These are phyloP conservation scores for Danio albolineatus DNA, from an alignment of 2,797 vertebrate species.

Conservation along the genomic window DNA sequence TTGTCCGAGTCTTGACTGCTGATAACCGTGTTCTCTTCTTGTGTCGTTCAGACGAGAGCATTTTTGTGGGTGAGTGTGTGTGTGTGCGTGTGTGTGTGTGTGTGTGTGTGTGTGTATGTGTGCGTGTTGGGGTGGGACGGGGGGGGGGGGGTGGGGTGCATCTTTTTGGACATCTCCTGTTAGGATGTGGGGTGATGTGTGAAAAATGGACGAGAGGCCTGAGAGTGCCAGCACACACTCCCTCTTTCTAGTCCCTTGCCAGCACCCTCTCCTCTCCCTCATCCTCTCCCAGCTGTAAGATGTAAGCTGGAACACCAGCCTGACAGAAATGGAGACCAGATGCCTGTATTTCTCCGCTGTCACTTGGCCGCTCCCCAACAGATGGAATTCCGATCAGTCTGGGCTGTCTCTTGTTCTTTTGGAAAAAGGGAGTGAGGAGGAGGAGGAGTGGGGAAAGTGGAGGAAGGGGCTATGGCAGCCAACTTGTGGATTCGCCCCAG, in stretches of 20 bases:
- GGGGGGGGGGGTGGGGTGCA: not conserved
- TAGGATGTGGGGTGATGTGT: constrained; percentile 22
- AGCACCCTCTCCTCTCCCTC: constrained; percentile 34
- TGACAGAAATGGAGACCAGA: constrained; percentile 91
- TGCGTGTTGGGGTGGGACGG: not conserved
- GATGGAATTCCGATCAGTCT: constrained; percentile 97
- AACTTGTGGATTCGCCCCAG: constrained; percentile 91
- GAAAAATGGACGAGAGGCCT: constrained; percentile 27
- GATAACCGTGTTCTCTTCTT: constrained; percentile 21
- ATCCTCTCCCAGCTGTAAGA: constrained; percentile 79
- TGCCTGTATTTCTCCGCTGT: constrained; percentile 89
- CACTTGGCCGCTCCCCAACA: constrained; percentile 90
- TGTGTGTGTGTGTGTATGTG: no score
- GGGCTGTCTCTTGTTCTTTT: constrained; percentile 61
- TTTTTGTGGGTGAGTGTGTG: not conserved
- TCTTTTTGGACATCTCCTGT: constrained; percentile 28
- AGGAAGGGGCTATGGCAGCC: constrained; percentile 88
- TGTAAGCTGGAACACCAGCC: constrained; percentile 89
- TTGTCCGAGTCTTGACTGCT: constrained; percentile 17
- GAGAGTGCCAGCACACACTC: constrained; percentile 23
- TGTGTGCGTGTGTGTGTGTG: not conserved
- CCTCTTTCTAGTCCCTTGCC: constrained; percentile 22
- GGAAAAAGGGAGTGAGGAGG: constrained; percentile 57
- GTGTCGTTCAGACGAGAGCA: constrained; percentile 12
- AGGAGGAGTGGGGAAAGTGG: constrained; percentile 75